Evolutionary conservation across 2,888 invertebrate genomes (phyloP).

Genomic region (Melitaea athalia): DNA sequence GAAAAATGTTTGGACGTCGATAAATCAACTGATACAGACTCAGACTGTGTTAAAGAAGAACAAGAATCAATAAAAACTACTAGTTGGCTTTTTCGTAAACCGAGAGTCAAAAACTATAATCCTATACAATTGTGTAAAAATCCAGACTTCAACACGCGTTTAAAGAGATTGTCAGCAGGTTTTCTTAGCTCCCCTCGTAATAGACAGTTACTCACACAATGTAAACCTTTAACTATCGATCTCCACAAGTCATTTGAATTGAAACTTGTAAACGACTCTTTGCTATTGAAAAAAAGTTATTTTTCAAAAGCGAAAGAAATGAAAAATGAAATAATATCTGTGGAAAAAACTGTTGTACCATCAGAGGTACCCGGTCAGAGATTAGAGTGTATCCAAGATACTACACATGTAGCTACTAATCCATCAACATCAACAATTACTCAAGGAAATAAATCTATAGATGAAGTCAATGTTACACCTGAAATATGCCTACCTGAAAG

Average conservation of each 20-base stretch:
- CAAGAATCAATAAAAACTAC: conserved; percentile 47
- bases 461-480: background rate
- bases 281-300: conserved; percentile 53
- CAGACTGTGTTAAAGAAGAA: conserved; percentile 30
- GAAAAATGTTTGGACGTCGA: conserved; percentile 9
- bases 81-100: conserved; percentile 65
- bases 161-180: conserved; percentile 63
- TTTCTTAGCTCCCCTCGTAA: conserved; percentile 64
- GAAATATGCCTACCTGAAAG: conserved; percentile 44
- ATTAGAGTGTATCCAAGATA: background rate
- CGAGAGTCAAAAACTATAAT: conserved; percentile 59
- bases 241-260: conserved; percentile 66
- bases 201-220: conserved; percentile 56
- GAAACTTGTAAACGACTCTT: conserved; percentile 58
- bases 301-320: conserved; percentile 20
- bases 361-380: conserved; percentile 1
- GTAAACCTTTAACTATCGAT: conserved; percentile 70
- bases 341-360: background rate
- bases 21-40: background rate
- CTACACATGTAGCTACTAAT: background rate
- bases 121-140: conserved; percentile 70
- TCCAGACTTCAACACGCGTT: conserved; percentile 72
- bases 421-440: background rate
- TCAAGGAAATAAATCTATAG: background rate
- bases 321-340: conserved; percentile 19